Percentiles rank a stretch among this genome's conserved stretches.
Conservation (phyloP, 1,140 invertebrate genomes). For the Sycobia sp. region DNA sequence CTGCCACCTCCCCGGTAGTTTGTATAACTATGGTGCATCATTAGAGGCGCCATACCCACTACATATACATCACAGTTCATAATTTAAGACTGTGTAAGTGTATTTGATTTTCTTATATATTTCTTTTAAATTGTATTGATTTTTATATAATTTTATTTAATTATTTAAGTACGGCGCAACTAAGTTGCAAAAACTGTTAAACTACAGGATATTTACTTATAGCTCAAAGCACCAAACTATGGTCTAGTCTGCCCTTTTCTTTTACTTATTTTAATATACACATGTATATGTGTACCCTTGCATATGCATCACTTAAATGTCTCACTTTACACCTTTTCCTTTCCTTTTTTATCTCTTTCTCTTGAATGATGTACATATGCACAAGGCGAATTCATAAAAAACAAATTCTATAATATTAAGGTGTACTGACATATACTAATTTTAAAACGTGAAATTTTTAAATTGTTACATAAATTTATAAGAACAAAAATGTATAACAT, state of each 20-base stretch:
- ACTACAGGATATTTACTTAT: slow-evolving; percentile 28
- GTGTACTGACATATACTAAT: background rate
- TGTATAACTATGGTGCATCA: slow-evolving; percentile 67
- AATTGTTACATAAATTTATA: too few species aligned
- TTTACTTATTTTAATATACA: background rate
- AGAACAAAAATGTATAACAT: too few species aligned
- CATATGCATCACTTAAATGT: too few species aligned
- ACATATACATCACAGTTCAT: slow-evolving; percentile 60
- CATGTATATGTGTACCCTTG: background rate
- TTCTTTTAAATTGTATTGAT: slow-evolving; percentile 16
- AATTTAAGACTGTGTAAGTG: slow-evolving; percentile 52
- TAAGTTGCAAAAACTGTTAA: slow-evolving; percentile 48
- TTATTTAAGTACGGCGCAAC: slow-evolving; percentile 37
- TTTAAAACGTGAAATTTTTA: too few species aligned
- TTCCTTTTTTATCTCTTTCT: too few species aligned
- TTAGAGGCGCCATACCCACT: slow-evolving; percentile 64
- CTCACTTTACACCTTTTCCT: too few species aligned
- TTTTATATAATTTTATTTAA: slow-evolving; percentile 32
- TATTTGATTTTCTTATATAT: slow-evolving; percentile 36
- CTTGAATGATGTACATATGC: too few species aligned
- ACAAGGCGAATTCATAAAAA: slow-evolving; percentile 2
- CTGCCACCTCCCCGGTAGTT: slow-evolving; percentile 65
- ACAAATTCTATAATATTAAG: slow-evolving; percentile 13
- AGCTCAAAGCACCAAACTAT: slow-evolving; percentile 18
- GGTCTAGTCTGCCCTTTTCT: slow-evolving; percentile 20